Evolutionary conservation across 1,140 invertebrate species (phyloP), one percentile per base, ranked within the genome.

Genomic region (Drosophila aff.): DNA sequence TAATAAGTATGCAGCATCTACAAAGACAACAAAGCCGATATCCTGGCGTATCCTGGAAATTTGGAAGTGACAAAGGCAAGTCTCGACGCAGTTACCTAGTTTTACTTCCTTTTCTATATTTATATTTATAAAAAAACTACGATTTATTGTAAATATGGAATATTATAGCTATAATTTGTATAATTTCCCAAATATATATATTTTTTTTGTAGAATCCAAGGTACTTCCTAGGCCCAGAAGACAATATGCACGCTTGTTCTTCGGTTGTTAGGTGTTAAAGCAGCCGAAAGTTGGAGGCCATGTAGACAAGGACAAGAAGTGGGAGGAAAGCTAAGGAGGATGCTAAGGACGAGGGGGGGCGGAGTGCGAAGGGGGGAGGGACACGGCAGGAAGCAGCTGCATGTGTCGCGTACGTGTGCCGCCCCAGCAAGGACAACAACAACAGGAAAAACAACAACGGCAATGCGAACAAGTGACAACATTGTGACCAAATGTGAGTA

Each of bases 181-280:
- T 9, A 49, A 28, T 8, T n/a, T 28, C 0, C 1, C 9, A 26
- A 16, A 16, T 26, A 41, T 9, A 4, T 49, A 16, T 47, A 4
- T 47, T 15, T 26, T 16, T 28, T 28, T 16, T 0, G 0, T 15
- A 1, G 3, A 50, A 50, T n/a, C 16, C 26, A 7, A 52, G 63
- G 63, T 66, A 36, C 16, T 26, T 44, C 2, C 4, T 2, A 0
- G 9, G 40, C 10, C 49, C 18, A 3, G 3, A 57, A 15, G 28
- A 10, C 2, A 13, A 31, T 15, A 15, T 10, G 38, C 49, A 38
- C 47, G 47, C 71, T 81, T 89, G 73, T 84, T 83, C 84, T 73
- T 43, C 80, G 80, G 62, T 89, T 84, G 84, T 84, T 81, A 87
- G 81, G 84, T 87, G 84, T 89, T 87, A 84, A 87, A 89, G 82